Base-by-base conservation (phyloP, 2,113 vertebrate species). In the Thamnaconus septentrionalis region DNA sequence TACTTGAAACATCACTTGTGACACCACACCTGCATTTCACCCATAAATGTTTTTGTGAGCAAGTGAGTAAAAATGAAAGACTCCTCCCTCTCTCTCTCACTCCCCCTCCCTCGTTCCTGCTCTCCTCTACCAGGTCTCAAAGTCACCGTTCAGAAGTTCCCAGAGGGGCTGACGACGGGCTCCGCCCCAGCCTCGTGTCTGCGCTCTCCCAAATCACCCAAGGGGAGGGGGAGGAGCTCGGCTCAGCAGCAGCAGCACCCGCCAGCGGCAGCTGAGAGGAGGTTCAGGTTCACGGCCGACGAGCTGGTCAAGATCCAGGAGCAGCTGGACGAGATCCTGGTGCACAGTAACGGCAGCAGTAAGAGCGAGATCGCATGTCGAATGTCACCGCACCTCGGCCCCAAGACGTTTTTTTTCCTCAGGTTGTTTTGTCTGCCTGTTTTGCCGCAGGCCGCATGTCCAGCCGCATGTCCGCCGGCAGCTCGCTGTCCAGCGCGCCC, bases 141-240 rank as follows among this genome's bases (percentile, higher is more conserved):
- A 79, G 94, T 97, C 7, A 78, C 98, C 0, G 92, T 91, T 4
- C 95, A 98, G 87, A 98, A 94, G 69, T 94, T 98, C 69, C 97
- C 96, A 0, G 93, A 94, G 53, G 94, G 96, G 3, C 9, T 98
- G 83, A 83, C 93, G 51, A 97, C 94, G 0, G 96, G 96, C 54
- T 87, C 90, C 0, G 71, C 96, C 31, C 96, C 96, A 0, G 0
- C 48, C 42, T 69, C 82, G 4, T 97, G 94, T 82, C 67, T 87
- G 4, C 88, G 91, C 6, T 6, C 88, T 7, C 43, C 85, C 12
- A 64, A 81, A 0, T 1, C 82, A 0, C 67, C 71, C 2, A 86
- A 85, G 12, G 51, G 81, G 44, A 91, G 78, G 1, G 95, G 83
- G 64, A 95, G 83, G 63, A 84, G 56, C 51, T 8, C 71, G 0